Evolutionary conservation across 2,797 vertebrate species (phyloP), one percentile per base, ranked within the genome.

Genomic region (Anguilla anguilla): DNA sequence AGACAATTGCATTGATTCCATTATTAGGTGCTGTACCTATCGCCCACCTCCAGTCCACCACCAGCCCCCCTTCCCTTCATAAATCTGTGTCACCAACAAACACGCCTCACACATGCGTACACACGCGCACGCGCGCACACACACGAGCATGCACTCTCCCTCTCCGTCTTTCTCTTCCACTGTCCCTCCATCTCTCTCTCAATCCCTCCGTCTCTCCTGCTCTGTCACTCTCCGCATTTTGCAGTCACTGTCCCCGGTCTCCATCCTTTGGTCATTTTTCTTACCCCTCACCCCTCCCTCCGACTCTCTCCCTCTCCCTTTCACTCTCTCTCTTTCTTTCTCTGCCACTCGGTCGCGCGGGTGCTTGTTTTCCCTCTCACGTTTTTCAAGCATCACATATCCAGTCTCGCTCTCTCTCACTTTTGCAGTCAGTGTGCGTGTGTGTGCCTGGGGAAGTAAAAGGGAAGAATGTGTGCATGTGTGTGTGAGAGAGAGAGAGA

Each of bases 81-180:
- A 82, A 49, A 82, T 82, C 79, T 82, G 79, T 82, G 79, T 82
- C 79, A 82, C 79, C 79, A 82, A 82, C 46, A 82, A 82, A 82
- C 39, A 82, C 35, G 31, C 10, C 74, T 39, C 74, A 17, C 69
- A 31, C 74, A 43, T 43, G 35, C 74, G 15, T 43, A 43, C 74
- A 43, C 35, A 72, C 67, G 11, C n/a, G 3, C 67, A 11, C 67
- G n/a, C 67, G 19, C 67, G 19, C 28, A 13, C 67, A 5, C 74
- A 35, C 69, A 74, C 69, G 11, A 43, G 15, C 74, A 46, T 46
- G 46, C 79, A 25, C 25, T 9, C 79, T 49, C 79, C 25, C 79
- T 51, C 79, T 51, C 79, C 19, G 72, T 77, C 72, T 77, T 77
- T 77, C 46, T 11, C 79, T 82, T n/a, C 25, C 11, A 46, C 72